phyloP scores from a whole-genome alignment of 1,140 invertebrate species.

The honey bee (Apis mellifera) region DNA sequence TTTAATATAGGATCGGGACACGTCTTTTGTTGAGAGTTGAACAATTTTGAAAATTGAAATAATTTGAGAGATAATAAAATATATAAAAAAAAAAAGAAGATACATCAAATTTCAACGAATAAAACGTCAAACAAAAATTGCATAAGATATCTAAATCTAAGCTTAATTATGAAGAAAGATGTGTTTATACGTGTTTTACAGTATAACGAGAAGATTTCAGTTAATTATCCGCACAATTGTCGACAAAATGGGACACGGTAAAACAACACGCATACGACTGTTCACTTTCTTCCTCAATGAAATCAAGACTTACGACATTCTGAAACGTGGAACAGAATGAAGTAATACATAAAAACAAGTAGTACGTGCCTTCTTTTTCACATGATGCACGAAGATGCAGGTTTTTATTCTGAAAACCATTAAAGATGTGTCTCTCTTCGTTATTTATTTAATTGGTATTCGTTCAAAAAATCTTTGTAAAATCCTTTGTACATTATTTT shows the following conservation, averaged over 20 bases:
- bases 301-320: constrained; percentile 50
- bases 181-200: not conserved
- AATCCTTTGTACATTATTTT: not conserved
- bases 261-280: constrained; percentile 7
- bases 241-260: constrained; percentile 18
- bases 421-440: not conserved
- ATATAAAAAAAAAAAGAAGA: too few relatives aligned
- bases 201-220: not conserved
- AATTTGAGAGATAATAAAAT: not conserved
- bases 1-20: too few relatives aligned
- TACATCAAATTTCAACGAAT: not conserved
- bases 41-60: too few relatives aligned
- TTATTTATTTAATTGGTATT: not conserved
- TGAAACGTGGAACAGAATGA: constrained; percentile 31
- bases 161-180: not conserved
- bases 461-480: not conserved
- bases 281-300: constrained; percentile 51
- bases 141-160: not conserved
- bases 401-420: not conserved
- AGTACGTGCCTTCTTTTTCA: not conserved
- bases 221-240: not conserved
- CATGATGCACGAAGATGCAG: not conserved
- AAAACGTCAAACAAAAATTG: not conserved
- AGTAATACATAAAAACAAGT: constrained; percentile 21
- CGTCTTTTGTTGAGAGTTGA: too few relatives aligned